These are phyloP conservation scores for Megaceryle torquata DNA, from an alignment of 2,113 vertebrate species.

Conservation along the genomic window DNA sequence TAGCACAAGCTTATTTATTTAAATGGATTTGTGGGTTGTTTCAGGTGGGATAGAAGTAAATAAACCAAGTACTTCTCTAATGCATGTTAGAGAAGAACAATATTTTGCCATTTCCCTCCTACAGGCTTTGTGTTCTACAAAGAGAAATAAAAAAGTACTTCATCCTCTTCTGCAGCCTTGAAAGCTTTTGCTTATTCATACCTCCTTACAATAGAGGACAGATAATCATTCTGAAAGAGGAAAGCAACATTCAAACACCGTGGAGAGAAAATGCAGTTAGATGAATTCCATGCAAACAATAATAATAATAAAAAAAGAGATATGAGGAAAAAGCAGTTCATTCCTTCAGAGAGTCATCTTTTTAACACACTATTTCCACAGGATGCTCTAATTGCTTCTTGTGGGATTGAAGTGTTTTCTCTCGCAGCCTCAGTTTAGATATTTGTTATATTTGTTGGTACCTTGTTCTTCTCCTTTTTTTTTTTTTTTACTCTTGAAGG, in stretches of 20 bases:
- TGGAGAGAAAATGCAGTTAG: not conserved
- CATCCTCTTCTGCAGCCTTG: conserved; percentile 4
- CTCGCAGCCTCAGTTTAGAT: not conserved
- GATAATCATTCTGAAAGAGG: conserved; percentile 5
- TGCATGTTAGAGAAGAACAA: not conserved
- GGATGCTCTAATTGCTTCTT: conserved; percentile 61
- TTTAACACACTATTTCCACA: conserved; percentile 46
- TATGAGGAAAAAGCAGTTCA: not conserved
- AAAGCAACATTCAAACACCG: not conserved
- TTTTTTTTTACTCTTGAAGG: not conserved
- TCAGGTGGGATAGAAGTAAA: conserved; percentile 20
- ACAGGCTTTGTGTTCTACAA: conserved; percentile 16
- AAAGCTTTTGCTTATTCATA: conserved; percentile 35
- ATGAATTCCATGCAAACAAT: not conserved
- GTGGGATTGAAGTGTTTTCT: conserved; percentile 21
- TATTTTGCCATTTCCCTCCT: conserved; percentile 51
- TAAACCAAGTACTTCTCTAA: not conserved
- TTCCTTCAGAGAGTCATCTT: conserved; percentile 54
- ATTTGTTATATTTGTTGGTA: not conserved
- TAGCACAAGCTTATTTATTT: not conserved
- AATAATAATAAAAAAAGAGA: not conserved
- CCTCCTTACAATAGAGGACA: conserved; percentile 7
- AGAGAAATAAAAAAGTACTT: conserved; percentile 46
- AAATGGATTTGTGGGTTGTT: not conserved
- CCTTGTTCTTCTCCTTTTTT: not conserved